Base-by-base conservation (phyloP, 2,113 vertebrate genomes). In the Epinephelus fuscoguttatus region DNA sequence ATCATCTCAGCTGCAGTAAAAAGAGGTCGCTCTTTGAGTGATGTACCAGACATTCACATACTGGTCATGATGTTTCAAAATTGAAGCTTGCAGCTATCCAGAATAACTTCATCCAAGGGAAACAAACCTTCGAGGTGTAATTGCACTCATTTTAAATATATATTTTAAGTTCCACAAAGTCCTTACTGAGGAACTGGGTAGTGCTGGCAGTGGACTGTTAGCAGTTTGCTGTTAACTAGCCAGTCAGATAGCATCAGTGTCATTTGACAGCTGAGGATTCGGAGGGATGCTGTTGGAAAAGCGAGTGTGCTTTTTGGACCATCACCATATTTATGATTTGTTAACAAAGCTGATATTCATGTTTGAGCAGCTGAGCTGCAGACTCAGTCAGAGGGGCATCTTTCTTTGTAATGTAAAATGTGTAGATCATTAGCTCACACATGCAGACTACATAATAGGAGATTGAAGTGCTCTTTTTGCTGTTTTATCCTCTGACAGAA, bases 251-350 rank as follows among this genome's bases (percentile, higher is more conserved):
- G 2, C 61, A 66, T 55, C 42, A 30, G 30, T 45, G 2, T 59
- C 15, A 13, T 50, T 49, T 9, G 25, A n/a, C 17, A 37, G 59
- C 45, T 62, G 61, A 19, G 37, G 25, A 27, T 10, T 19, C 18
- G 33, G 45, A 55, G 45, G 2, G 33, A 30, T 50, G 66, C 14
- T 59, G 37, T 57, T 19, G 47, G 25, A 73, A 73, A 80, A 66
- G 4, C 23, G 14, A 45, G 37, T 13, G 8, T 47, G 21, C 2
- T 9, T 68, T 68, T 74, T 30, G 30, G 17, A 15, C 4, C 15
- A 30, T 18, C 6, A 56, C 27, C 33, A 7, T 19, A n/a, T 25
- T 27, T 15, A 9, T 62, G 68, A 63, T 62, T 11, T 6, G 19
- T 50, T 25, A 4, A 18, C n/a, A 4, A 45, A 7, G 10, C 49